Evolutionary conservation across 2,113 vertebrate species (phyloP).

Genomic region (Perca schrenkii): DNA sequence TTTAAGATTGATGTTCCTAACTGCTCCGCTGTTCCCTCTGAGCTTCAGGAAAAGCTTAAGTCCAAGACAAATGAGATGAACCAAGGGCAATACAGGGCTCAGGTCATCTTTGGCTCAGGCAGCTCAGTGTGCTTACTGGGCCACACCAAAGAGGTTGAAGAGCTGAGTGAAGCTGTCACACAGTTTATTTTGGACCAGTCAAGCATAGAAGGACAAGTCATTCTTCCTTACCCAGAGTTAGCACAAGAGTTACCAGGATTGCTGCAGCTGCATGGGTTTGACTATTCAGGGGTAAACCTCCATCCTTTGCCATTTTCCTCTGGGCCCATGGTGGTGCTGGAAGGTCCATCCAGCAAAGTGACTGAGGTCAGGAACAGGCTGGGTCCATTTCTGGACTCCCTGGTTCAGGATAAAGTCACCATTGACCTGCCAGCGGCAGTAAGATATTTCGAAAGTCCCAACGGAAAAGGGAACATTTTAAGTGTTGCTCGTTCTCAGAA

Average conservation of each 20-base stretch:
- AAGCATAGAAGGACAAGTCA: slow-evolving; percentile 31
- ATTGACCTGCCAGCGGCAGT: slow-evolving; percentile 63
- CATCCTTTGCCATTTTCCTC: slow-evolving; percentile 22
- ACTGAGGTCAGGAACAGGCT: slow-evolving; percentile 48
- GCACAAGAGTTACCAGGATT: slow-evolving; percentile 45
- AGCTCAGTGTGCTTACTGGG: slow-evolving; percentile 51
- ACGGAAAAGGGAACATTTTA: slow-evolving; percentile 51
- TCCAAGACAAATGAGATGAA: slow-evolving; percentile 45
- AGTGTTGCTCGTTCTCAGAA: slow-evolving; percentile 37
- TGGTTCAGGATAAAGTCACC: slow-evolving; percentile 48
- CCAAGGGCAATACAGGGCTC: slow-evolving; percentile 20
- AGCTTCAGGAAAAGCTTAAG: slow-evolving; percentile 54
- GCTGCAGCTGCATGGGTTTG: slow-evolving; percentile 41
- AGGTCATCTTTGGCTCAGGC: slow-evolving; percentile 4
- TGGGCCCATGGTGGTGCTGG: slow-evolving; percentile 39
- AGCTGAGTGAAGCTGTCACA: slow-evolving; percentile 38
- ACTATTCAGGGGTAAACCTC: slow-evolving; percentile 52
- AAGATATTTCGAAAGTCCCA: slow-evolving; percentile 54
- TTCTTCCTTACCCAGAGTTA: slow-evolving; percentile 56
- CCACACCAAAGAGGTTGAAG: slow-evolving; percentile 49
- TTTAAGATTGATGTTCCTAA: slow-evolving; percentile 37
- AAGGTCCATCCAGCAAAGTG: slow-evolving; percentile 57
- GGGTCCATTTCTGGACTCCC: slow-evolving; percentile 46
- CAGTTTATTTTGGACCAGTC: slow-evolving; percentile 52
- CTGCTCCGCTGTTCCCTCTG: background rate